Base-by-base conservation (phyloP, 2,888 invertebrate genomes). In the Megaustenia siamemsis region DNA sequence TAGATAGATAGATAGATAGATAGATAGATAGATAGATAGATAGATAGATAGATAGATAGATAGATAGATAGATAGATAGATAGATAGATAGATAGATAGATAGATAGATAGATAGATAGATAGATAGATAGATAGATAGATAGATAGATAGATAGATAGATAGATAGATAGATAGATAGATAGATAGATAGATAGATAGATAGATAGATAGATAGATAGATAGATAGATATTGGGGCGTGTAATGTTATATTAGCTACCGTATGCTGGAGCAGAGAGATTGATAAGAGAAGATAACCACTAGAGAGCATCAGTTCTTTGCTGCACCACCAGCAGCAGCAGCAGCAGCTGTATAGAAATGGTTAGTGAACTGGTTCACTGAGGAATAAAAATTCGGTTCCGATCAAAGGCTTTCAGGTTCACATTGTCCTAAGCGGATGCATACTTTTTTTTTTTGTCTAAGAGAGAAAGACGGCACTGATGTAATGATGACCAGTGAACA, bases 91-190 rank as follows among this genome's bases (percentile, higher is more conserved):
- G 53, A 60, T 60, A 63, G 53, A 83, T 77, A 63, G 53, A 83
- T 77, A 83, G 60, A 83, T 68, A 83, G 40, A 83, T 77, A 77
- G 60, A 78, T 77, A 83, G 60, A 71, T 68, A 78, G 28, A 66
- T 60, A 77, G n/a, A 83, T 60, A 83, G 35, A 76, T 63, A 77
- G 5, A 49, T 60, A 56, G 10, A 21, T 60, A 40, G 18, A 53
- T 75, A 43, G 1, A 69, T 45, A 43, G 12, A 60, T 60, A 60
- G 12, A 60, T n/a, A 60, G 12, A 60, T 28, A 60, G 12, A 60
- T 28, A 60, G 12, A 60, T 28, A 60, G 12, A 60, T 28, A 60
- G 12, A 60, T 28, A 60, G 12, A 60, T 28, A 60, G 12, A 69
- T 43, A 81, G 32, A 79, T 28, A 56, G 38, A 56, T 32, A 38